Evolutionary conservation across 2,797 vertebrate species (phyloP).

Genomic region (Cyprinodon diabolis): DNA sequence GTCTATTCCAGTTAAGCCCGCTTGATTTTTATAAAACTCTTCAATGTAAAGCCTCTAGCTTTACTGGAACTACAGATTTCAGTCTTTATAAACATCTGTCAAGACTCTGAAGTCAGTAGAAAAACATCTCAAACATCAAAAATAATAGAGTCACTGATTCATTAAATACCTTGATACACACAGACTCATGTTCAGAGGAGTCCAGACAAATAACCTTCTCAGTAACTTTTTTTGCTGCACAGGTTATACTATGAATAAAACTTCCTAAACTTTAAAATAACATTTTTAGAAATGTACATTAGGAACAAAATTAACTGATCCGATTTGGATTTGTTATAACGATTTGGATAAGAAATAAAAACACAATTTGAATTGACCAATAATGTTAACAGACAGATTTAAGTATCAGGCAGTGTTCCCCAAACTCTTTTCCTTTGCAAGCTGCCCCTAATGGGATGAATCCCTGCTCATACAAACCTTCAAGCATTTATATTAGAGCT

Average conservation of each 20-base stretch:
- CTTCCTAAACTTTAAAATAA: no score
- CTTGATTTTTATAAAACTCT: constrained; percentile 24
- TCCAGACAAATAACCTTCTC: neutral
- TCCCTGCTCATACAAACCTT: no score
- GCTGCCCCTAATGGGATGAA: no score
- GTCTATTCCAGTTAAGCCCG: constrained; percentile 57
- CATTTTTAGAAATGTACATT: neutral
- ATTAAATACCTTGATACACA: neutral
- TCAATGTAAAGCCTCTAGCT: constrained; percentile 21
- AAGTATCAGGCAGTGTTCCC: neutral
- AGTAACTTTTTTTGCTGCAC: neutral
- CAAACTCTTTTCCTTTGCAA: neutral
- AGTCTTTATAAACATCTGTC: neutral
- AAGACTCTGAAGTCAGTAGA: neutral
- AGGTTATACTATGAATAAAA: no score
- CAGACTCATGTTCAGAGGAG: neutral
- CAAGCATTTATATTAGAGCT: no score
- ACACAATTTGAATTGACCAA: neutral
- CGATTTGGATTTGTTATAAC: no score
- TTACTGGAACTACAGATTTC: constrained; percentile 8
- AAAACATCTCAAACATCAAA: neutral
- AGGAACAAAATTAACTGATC: neutral
- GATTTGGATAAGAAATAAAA: neutral
- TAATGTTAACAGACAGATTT: neutral
- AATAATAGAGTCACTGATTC: neutral